Evolutionary conservation across 1,140 invertebrate genomes (phyloP).

Genomic region (Spodoptera litura): DNA sequence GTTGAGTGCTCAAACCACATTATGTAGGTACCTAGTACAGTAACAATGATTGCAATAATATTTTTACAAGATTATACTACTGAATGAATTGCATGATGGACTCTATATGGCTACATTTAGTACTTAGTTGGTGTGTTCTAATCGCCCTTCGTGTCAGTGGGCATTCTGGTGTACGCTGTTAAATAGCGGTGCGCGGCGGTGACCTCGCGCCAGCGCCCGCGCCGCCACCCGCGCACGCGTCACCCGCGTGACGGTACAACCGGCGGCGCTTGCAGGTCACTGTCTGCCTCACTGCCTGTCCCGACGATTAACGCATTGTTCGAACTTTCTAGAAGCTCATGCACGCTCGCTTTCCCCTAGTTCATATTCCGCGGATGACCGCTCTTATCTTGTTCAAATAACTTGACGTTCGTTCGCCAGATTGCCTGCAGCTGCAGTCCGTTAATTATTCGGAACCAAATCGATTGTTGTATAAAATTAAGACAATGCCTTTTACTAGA

Average conservation of each 20-base stretch:
- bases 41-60: too few relatives aligned
- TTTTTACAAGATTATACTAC: too few relatives aligned
- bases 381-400: constrained; percentile 45
- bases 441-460: constrained; percentile 29
- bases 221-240: constrained; percentile 58
- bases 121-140: neutral
- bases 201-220: constrained; percentile 46
- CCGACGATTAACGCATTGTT: constrained; percentile 55
- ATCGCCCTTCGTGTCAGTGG: constrained; percentile 3
- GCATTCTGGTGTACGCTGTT: constrained; percentile 9
- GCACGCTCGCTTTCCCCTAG: constrained; percentile 43
- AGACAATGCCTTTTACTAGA: neutral
- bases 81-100: too few relatives aligned
- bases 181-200: constrained; percentile 37
- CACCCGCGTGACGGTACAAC: constrained; percentile 59
- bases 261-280: constrained; percentile 55
- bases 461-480: constrained; percentile 9
- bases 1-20: too few relatives aligned
- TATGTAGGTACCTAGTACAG: too few relatives aligned
- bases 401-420: constrained; percentile 32
- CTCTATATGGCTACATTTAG: too few relatives aligned
- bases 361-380: constrained; percentile 42
- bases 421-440: constrained; percentile 23
- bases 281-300: constrained; percentile 54
- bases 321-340: constrained; percentile 59